Percentiles rank a stretch among this genome's conserved stretches.
Conservation (phyloP, 2,888 invertebrate species). For the Pseudococcus jackbeardsleyi region DNA sequence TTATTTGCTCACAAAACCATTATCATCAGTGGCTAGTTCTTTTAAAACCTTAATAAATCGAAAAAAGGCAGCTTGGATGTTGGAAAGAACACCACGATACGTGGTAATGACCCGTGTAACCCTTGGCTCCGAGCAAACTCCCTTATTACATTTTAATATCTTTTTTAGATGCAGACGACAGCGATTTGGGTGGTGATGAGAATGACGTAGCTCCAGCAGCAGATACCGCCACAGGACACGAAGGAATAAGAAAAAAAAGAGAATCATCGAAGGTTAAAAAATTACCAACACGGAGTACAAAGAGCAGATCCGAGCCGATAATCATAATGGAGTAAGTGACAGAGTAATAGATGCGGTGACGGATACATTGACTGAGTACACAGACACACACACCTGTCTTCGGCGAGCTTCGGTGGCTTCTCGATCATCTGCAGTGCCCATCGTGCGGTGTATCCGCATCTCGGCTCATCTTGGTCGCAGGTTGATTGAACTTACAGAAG, state of each 20-base stretch:
- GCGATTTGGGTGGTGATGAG: constrained; percentile 14
- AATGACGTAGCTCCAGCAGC: not conserved
- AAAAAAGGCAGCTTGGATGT: not conserved
- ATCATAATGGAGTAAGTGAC: constrained; percentile 13
- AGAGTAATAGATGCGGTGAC: constrained; percentile 44
- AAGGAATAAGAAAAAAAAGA: not conserved
- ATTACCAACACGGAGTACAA: not conserved
- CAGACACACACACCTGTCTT: not conserved
- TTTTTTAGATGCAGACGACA: not conserved
- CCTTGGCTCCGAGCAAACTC: not conserved
- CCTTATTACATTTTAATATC: constrained; percentile 3
- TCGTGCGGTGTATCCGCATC: not conserved
- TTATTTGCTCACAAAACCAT: not conserved
- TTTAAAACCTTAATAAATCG: constrained; percentile 13
- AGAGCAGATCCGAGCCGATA: not conserved
- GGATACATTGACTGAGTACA: not conserved
- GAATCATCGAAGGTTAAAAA: constrained; percentile 39
- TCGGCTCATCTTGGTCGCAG: not conserved
- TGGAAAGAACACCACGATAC: not conserved
- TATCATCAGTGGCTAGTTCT: not conserved
- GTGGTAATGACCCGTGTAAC: not conserved
- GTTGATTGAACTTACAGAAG: constrained; percentile 60
- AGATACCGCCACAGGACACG: not conserved
- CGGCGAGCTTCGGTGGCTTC: not conserved
- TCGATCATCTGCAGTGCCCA: not conserved